Evolutionary conservation across 37 sponge, comb jelly and placozoan species (phyloP).

Genomic region (Aplysina aerophoba): DNA sequence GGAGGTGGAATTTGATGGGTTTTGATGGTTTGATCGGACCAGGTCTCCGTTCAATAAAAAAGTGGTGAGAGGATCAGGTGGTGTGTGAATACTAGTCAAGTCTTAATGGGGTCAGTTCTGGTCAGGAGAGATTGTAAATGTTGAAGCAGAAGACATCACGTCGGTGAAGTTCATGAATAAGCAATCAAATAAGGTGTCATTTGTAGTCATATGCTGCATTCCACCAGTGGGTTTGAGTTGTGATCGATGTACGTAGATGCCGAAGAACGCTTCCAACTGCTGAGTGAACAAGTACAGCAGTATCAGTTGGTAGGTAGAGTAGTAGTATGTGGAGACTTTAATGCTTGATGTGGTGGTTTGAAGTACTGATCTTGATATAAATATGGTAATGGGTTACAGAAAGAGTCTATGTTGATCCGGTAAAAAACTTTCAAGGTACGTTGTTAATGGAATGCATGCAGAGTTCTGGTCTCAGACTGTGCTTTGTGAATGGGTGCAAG

Average conservation of each 20-base stretch:
- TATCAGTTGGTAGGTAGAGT: not conserved
- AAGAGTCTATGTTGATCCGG: not conserved
- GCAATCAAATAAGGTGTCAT: not conserved
- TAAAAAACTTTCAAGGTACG: not conserved
- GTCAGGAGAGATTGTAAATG: not conserved
- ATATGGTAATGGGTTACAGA: not conserved
- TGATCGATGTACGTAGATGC: not conserved
- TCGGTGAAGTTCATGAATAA: not conserved
- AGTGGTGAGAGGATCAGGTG: not conserved
- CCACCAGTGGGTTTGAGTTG: not conserved
- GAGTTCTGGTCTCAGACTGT: not conserved
- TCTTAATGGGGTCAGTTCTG: not conserved
- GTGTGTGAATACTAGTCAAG: not conserved
- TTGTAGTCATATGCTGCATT: not conserved
- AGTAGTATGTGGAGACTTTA: too few relatives aligned
- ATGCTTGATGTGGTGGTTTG: not conserved
- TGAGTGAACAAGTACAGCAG: not conserved
- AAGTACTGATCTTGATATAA: not conserved
- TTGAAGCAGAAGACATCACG: not conserved
- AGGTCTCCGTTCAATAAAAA: not conserved
- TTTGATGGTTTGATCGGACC: not conserved
- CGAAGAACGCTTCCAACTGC: not conserved
- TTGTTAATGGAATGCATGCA: not conserved
- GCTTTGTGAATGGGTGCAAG: not conserved
- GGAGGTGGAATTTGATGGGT: not conserved